Evolutionary conservation across 2,888 invertebrate genomes (phyloP).

Genomic region (Lasioglossum villosulum): DNA sequence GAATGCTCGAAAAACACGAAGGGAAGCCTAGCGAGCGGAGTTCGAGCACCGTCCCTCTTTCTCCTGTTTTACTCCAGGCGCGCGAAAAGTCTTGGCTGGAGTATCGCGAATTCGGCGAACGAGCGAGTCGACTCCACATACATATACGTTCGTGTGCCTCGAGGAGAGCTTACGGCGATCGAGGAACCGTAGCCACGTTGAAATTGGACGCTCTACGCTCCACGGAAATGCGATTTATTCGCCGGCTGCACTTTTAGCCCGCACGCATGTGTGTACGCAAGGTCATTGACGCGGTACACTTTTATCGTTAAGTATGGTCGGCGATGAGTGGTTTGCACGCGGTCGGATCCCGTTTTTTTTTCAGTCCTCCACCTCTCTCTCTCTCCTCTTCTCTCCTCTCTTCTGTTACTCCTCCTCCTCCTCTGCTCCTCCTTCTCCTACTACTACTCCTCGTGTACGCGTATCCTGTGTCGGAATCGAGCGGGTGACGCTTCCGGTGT

Average conservation of each 20-base stretch:
- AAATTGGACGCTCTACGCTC: conserved; percentile 60
- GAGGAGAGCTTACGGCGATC: not conserved
- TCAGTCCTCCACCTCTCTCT: conserved; percentile 29
- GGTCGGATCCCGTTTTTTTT: conserved; percentile 63
- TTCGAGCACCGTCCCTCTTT: not conserved
- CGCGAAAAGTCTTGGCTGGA: not conserved
- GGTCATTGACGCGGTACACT: conserved; percentile 84
- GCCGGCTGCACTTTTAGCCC: conserved; percentile 77
- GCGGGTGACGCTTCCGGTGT: conserved; percentile 33
- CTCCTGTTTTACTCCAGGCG: not conserved
- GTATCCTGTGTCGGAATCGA: conserved; percentile 55
- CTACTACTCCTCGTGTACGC: conserved; percentile 26
- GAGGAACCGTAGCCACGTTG: conserved; percentile 34
- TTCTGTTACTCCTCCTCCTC: not conserved
- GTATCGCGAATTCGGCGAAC: conserved; percentile 10
- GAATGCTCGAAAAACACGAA: conserved; percentile 23
- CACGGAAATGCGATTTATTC: conserved; percentile 64
- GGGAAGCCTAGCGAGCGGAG: conserved; percentile 1
- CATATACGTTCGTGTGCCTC: not conserved
- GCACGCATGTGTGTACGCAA: conserved; percentile 76
- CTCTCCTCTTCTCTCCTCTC: not conserved
- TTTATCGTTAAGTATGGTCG: conserved; percentile 80
- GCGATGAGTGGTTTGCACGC: conserved; percentile 70
- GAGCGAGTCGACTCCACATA: not conserved
- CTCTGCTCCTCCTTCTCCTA: not conserved